Percentiles rank a stretch among this genome's conserved stretches.
These are phyloP conservation scores for Papilio dardanus DNA, from an alignment of 1,140 invertebrate genomes.

Conservation along the genomic window DNA sequence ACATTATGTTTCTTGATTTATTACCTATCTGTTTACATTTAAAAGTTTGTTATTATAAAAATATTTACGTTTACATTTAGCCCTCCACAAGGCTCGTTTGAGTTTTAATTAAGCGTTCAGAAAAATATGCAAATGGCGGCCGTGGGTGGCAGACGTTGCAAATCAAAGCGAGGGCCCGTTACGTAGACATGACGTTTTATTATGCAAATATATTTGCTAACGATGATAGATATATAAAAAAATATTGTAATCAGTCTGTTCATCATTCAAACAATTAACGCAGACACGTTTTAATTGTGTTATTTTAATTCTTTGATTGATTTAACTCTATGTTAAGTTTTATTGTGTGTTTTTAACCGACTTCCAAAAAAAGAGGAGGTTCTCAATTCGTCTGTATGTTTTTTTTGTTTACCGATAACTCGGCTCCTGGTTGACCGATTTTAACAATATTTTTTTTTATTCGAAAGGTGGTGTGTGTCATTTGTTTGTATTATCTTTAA, in stretches of 20 bases:
- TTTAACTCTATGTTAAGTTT: not conserved
- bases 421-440: too few species aligned
- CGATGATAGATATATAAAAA: conserved; percentile 74
- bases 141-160: conserved; percentile 72
- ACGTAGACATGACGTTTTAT: conserved; percentile 68
- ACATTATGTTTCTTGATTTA: not conserved
- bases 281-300: not conserved
- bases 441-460: too few species aligned
- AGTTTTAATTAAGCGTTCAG: conserved; percentile 67
- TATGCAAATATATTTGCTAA: conserved; percentile 80
- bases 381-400: too few species aligned
- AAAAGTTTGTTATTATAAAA: not conserved
- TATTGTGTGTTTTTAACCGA: too few species aligned
- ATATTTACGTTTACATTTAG: not conserved
- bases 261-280: not conserved
- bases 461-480: too few species aligned
- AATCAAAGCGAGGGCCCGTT: conserved; percentile 69
- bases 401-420: too few species aligned
- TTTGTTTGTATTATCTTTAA: too few species aligned
- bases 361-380: too few species aligned
- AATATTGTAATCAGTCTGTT: conserved; percentile 44
- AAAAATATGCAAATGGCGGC: conserved; percentile 75
- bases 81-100: conserved; percentile 43
- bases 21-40: conserved; percentile 42
- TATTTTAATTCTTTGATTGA: not conserved